phyloP scores from a whole-genome alignment of 2,113 vertebrate species.

The Brachyhypopomus occidentalis region DNA sequence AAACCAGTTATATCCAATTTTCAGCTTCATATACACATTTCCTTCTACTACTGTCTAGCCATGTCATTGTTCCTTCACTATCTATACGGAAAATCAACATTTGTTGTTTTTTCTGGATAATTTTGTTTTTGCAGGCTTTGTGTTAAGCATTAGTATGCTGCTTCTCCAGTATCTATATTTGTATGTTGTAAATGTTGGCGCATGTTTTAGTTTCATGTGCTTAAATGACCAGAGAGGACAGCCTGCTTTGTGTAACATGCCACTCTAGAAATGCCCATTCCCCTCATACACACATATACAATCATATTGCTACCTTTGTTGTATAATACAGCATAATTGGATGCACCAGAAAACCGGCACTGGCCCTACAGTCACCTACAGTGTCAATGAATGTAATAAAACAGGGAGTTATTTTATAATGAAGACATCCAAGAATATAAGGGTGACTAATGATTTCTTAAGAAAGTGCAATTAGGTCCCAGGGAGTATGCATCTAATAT shows the following conservation, averaged over 20 bases:
- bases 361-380: not conserved
- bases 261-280: not conserved
- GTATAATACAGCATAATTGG: conserved; percentile 32
- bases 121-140: conserved; percentile 35
- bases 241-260: conserved; percentile 4
- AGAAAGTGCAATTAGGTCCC: conserved; percentile 83
- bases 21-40: conserved; percentile 30
- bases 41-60: conserved; percentile 4
- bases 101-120: conserved; percentile 50
- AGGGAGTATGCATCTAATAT: conserved; percentile 95
- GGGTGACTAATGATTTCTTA: conserved; percentile 83
- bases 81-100: not conserved
- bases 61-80: conserved; percentile 26
- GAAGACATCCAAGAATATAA: conserved; percentile 73
- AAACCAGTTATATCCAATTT: conserved; percentile 12
- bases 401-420: conserved; percentile 68
- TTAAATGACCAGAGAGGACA: not conserved
- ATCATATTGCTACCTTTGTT: not conserved
- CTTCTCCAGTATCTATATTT: conserved; percentile 37
- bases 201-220: not conserved
- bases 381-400: conserved; percentile 51
- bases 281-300: too few relatives aligned
- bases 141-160: conserved; percentile 51
- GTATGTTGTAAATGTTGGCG: not conserved
- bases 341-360: conserved; percentile 9